These are phyloP conservation scores for Ecliptopera silaceata DNA, from an alignment of 2,888 invertebrate genomes.

Conservation along the genomic window DNA sequence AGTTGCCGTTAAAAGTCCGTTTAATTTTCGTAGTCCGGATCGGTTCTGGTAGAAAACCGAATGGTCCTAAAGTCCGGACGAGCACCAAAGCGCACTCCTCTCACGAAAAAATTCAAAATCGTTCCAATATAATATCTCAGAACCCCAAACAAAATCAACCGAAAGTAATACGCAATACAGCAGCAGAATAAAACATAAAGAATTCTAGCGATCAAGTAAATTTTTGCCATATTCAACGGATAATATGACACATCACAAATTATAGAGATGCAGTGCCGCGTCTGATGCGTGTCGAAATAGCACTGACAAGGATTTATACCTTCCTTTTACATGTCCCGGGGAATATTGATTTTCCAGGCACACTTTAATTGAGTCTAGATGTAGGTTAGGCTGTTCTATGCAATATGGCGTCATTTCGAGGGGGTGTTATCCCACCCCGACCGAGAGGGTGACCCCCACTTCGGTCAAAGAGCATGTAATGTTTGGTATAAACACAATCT, in stretches of 20 bases:
- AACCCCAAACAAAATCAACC: neutral
- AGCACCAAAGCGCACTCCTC: neutral
- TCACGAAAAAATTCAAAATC: neutral
- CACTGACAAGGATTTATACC: slow-evolving; percentile 13
- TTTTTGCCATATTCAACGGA: neutral
- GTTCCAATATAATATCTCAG: neutral
- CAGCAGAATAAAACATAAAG: neutral
- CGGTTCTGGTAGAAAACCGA: neutral
- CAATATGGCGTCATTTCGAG: slow-evolving; percentile 1
- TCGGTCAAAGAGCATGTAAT: neutral
- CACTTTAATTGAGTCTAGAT: slow-evolving; percentile 13
- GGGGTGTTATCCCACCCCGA: neutral
- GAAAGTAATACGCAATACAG: neutral
- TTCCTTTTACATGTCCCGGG: slow-evolving; percentile 1
- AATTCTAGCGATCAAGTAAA: neutral
- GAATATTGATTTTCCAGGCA: slow-evolving; percentile 7
- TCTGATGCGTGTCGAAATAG: neutral
- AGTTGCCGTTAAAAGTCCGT: too few relatives aligned
- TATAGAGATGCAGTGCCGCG: neutral
- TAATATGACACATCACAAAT: neutral
- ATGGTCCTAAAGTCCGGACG: neutral
- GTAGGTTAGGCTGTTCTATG: slow-evolving; percentile 1
- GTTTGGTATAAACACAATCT: neutral
- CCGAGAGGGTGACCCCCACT: neutral
- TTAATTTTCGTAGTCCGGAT: too few relatives aligned